Percentiles rank a stretch among this genome's conserved stretches.
These are phyloP conservation scores for Microctonus hyperodae DNA, from an alignment of 2,888 invertebrate species.

Conservation along the genomic window DNA sequence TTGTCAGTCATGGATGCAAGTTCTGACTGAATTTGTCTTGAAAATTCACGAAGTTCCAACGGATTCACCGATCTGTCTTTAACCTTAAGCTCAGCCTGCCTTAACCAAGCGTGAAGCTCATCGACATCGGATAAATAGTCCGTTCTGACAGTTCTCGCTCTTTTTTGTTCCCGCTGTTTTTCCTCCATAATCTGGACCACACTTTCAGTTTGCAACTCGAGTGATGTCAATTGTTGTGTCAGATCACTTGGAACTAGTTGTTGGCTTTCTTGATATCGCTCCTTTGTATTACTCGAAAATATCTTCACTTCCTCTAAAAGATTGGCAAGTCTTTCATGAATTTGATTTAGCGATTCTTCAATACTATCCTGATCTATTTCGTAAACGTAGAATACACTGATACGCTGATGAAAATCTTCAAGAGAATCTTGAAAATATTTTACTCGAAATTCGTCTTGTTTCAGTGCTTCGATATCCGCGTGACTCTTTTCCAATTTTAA, in stretches of 20 bases:
- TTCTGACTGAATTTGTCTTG: constrained; percentile 80
- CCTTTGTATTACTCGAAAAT: constrained; percentile 60
- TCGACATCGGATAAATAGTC: constrained; percentile 84
- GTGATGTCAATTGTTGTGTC: constrained; percentile 79
- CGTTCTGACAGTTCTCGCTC: constrained; percentile 81
- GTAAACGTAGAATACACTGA: constrained; percentile 73
- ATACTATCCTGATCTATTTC: constrained; percentile 74
- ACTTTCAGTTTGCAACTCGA: constrained; percentile 83
- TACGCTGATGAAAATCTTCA: constrained; percentile 63
- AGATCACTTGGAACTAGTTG: constrained; percentile 74
- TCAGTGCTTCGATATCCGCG: constrained; percentile 79
- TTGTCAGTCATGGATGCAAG: constrained; percentile 76
- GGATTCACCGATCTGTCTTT: constrained; percentile 84
- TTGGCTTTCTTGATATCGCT: constrained; percentile 62
- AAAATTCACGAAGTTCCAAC: constrained; percentile 76
- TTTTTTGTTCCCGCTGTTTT: constrained; percentile 85
- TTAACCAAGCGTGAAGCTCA: constrained; percentile 83
- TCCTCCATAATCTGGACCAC: constrained; percentile 84
- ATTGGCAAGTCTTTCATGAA: constrained; percentile 61
- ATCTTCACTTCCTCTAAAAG: constrained; percentile 55
- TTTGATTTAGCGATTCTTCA: constrained; percentile 68
- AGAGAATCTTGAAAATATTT: constrained; percentile 74
- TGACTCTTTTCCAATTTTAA: constrained; percentile 78
- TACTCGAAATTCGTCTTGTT: constrained; percentile 75
- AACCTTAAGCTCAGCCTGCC: constrained; percentile 82